A percentile compares a stretch with the other conserved stretches of the same genome.
These are phyloP conservation scores for Artemia sinica DNA, from an alignment of 2,888 invertebrate species.

Conservation along the genomic window DNA sequence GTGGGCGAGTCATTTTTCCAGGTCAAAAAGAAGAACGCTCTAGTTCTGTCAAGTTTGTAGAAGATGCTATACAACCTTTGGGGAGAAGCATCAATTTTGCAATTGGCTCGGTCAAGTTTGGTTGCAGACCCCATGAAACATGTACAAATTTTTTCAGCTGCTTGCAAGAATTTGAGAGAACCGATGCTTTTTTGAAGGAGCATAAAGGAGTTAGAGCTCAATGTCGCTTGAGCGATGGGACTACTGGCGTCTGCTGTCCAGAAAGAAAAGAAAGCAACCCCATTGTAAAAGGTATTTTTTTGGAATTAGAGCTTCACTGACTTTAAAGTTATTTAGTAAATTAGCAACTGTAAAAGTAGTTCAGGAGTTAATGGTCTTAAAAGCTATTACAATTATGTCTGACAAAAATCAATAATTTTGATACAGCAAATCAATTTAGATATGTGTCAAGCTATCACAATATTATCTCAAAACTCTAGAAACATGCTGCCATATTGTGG, in stretches of 20 bases:
- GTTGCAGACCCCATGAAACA: background rate
- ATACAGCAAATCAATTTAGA: no score
- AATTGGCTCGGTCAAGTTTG: background rate
- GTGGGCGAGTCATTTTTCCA: conserved; percentile 1
- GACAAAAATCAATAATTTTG: no score
- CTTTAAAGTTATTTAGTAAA: no score
- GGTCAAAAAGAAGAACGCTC: background rate
- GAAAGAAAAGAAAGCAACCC: background rate
- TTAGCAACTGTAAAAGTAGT: no score
- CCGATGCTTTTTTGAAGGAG: background rate
- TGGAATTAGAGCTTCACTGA: background rate
- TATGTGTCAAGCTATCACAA: no score
- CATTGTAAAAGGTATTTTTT: conserved; percentile 2
- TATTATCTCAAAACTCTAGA: no score
- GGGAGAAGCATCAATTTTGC: background rate
- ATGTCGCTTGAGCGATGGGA: conserved; percentile 4
- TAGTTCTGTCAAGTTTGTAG: background rate
- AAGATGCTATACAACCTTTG: background rate
- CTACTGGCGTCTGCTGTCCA: background rate
- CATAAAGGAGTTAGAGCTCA: background rate
- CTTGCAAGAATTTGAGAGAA: background rate
- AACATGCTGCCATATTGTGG: no score
- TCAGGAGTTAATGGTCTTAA: no score
- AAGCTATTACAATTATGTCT: no score
- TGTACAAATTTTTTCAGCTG: background rate